phyloP scores from a whole-genome alignment of 2,888 invertebrate species.

The Taphrorychus bicolor region DNA sequence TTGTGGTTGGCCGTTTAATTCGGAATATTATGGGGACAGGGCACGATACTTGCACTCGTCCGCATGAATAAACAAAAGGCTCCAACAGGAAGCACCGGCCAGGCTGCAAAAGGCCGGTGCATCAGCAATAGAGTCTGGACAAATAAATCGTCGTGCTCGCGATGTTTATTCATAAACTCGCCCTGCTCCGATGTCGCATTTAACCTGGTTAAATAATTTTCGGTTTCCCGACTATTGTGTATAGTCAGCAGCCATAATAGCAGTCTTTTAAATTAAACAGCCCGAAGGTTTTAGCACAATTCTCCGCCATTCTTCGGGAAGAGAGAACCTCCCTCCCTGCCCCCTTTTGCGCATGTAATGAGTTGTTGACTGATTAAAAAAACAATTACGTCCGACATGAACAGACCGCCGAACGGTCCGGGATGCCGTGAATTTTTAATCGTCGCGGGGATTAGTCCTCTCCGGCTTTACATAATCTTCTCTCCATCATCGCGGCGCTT shows the following conservation, averaged over 20 bases:
- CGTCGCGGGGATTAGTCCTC: constrained; percentile 47
- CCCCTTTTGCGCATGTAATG: constrained; percentile 36
- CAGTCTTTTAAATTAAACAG: constrained; percentile 22
- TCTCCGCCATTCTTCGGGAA: constrained; percentile 8
- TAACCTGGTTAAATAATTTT: neutral
- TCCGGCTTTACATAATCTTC: constrained; percentile 41
- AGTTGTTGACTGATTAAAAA: constrained; percentile 44
- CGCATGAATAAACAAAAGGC: constrained; percentile 38
- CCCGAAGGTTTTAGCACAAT: constrained; percentile 7
- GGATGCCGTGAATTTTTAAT: constrained; percentile 47
- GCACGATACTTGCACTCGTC: constrained; percentile 8
- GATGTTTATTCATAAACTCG: constrained; percentile 56
- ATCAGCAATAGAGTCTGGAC: constrained; percentile 43
- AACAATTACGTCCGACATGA: constrained; percentile 41
- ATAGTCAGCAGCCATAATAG: neutral
- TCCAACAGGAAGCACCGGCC: constrained; percentile 16
- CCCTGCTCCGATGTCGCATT: neutral
- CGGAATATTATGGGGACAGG: neutral
- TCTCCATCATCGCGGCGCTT: constrained; percentile 34
- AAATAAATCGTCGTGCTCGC: constrained; percentile 51
- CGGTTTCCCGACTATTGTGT: neutral
- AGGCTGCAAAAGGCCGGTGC: constrained; percentile 8
- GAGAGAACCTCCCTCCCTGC: constrained; percentile 1
- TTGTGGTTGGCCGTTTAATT: neutral
- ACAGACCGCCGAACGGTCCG: constrained; percentile 26